Evolutionary conservation across 2,797 vertebrate species (phyloP), one percentile per base, ranked within the genome.

Genomic region (Eospalax fontanierii): DNA sequence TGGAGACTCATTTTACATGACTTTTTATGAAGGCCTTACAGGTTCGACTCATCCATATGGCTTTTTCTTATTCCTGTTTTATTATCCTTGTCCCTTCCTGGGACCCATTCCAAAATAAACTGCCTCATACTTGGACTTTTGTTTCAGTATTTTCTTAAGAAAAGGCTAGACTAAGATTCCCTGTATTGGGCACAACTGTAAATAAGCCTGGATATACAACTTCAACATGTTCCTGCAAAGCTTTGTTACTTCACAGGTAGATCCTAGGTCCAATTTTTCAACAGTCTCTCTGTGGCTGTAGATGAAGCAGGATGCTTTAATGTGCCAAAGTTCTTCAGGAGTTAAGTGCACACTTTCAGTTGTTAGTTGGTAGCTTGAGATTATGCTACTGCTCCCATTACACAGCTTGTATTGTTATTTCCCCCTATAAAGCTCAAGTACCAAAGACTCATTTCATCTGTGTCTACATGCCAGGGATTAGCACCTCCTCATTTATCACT

Each of bases 91-190:
- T 21, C 15, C n/a, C 46, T 89, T 85, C 80, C 57, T 84, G 73
- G 26, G 43, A 78, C 35, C 57, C 30, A 22, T 87, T 84, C 78
- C 74, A 74, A 79, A 74, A 90, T 61, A 90, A 91, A 73, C 86
- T 61, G 12, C 21, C 38, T 38, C 4, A 76, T 12, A 40, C 54
- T 9, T 26, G 21, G 59, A 18, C n/a, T 50, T 70, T 68, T 63
- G 5, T 74, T 87, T 85, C 33, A 65, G 61, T 59, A 46, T 83
- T 57, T 79, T 61, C 63, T 84, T 63, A 63, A 79, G 21, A 33
- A 70, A 28, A 88, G 33, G 14, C 14, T 33, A 71, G 33, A 43
- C 10, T 63, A 70, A 83, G 50, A 40, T 33, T 75, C 43, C 33
- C 74, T 11, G 22, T 75, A 46, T 7, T 24, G 40, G 19, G 43